Evolutionary conservation across 2,888 invertebrate genomes (phyloP).

Genomic region (Drosophila vallismaia): DNA sequence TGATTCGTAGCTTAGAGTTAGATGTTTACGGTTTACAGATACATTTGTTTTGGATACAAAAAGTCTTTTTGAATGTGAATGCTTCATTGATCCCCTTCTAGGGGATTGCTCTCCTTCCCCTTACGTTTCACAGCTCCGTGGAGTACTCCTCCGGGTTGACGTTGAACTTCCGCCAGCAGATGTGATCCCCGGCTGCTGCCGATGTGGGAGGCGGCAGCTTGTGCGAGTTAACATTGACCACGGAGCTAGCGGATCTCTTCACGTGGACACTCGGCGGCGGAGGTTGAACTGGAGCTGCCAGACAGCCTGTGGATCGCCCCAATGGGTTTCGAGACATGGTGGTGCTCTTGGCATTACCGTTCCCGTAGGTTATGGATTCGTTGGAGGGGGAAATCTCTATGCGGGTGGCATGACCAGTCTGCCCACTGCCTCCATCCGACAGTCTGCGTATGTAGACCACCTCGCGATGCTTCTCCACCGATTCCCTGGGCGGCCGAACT

Average conservation of each 20-base stretch:
- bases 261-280: conserved; percentile 56
- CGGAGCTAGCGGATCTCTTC: conserved; percentile 77
- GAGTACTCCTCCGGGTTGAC: conserved; percentile 84
- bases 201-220: conserved; percentile 70
- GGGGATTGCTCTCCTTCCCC: neutral
- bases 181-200: conserved; percentile 83
- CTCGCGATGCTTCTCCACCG: conserved; percentile 81
- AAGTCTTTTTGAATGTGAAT: conserved; percentile 76
- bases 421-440: conserved; percentile 78
- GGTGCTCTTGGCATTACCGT: conserved; percentile 57
- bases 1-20: conserved; percentile 63
- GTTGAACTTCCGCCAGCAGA: conserved; percentile 85
- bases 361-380: conserved; percentile 81
- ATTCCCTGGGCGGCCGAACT: conserved; percentile 33
- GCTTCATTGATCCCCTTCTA: conserved; percentile 48
- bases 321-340: conserved; percentile 69
- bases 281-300: conserved; percentile 51
- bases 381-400: conserved; percentile 83
- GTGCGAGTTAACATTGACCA: conserved; percentile 66
- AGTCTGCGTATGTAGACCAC: conserved; percentile 82
- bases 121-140: conserved; percentile 81
- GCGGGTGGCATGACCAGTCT: conserved; percentile 79
- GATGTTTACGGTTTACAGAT: conserved; percentile 59
- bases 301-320: conserved; percentile 72
- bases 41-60: conserved; percentile 72